These are phyloP conservation scores for Elysia crispata DNA, from an alignment of 2,888 invertebrate genomes.

Conservation along the genomic window DNA sequence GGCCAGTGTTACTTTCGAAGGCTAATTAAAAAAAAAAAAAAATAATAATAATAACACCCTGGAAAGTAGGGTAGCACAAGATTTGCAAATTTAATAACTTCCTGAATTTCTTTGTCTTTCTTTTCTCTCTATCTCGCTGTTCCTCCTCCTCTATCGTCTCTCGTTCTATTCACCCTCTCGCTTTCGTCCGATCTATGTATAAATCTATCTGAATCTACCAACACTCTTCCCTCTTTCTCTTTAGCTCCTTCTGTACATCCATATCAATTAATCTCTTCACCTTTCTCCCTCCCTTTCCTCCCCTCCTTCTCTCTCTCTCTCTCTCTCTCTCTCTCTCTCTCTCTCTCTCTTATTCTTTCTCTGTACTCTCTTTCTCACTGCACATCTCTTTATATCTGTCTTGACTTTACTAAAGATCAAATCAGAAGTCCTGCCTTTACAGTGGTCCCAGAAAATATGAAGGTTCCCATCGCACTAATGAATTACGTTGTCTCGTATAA, in stretches of 20 bases:
- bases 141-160: constrained; percentile 18
- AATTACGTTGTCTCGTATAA: no score
- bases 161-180: background rate
- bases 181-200: constrained; percentile 13
- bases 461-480: no score
- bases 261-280: background rate
- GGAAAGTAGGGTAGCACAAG: no score
- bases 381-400: background rate
- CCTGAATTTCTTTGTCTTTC: no score
- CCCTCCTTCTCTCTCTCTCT: constrained; percentile 3
- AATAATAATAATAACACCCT: no score
- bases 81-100: no score
- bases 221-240: background rate
- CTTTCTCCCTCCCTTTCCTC: constrained; percentile 23
- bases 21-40: no score
- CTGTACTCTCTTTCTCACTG: background rate
- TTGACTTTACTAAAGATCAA: no score
- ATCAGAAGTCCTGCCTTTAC: no score
- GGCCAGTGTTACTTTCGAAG: no score
- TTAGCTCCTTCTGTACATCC: no score
- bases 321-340: constrained; percentile 20
- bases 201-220: background rate
- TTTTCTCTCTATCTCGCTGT: background rate
- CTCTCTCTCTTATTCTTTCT: background rate
- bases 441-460: no score